These are phyloP conservation scores for Brachylomia viminalis DNA, from an alignment of 2,888 invertebrate species.

Conservation along the genomic window DNA sequence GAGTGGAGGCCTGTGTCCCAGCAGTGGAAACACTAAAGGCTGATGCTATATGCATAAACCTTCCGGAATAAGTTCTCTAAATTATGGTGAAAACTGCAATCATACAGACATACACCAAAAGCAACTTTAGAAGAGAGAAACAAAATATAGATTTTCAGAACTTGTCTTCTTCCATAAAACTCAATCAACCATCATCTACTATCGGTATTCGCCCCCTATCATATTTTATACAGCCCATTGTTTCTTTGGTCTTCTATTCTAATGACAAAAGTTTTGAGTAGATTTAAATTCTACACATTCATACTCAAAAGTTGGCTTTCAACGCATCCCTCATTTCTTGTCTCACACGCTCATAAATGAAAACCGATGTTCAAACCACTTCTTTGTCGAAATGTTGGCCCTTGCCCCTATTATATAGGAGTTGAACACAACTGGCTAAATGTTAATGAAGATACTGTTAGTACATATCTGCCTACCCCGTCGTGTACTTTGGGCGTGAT, in stretches of 20 bases:
- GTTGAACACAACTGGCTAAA: not conserved
- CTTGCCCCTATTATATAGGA: not conserved
- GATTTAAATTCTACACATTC: not conserved
- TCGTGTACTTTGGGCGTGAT: slow-evolving; percentile 9
- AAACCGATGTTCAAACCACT: not conserved
- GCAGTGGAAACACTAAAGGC: no score
- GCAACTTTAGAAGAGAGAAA: no score
- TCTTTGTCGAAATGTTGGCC: not conserved
- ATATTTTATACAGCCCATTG: slow-evolving; percentile 11
- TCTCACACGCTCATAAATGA: not conserved
- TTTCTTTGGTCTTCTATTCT: slow-evolving; percentile 15
- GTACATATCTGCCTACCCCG: slow-evolving; percentile 11
- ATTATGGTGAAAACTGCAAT: not conserved
- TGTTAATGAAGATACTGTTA: slow-evolving; percentile 10
- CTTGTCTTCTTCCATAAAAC: not conserved
- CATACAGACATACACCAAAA: not conserved
- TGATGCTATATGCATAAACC: not conserved
- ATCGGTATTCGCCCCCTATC: slow-evolving; percentile 7
- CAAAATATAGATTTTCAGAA: not conserved
- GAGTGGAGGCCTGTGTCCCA: no score
- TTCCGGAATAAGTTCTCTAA: not conserved
- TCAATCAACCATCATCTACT: slow-evolving; percentile 9
- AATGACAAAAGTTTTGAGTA: slow-evolving; percentile 1
- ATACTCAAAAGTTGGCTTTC: not conserved
- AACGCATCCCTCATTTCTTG: slow-evolving; percentile 1